Evolutionary conservation across 2,113 vertebrate genomes (phyloP).

Genomic region (Toxotes chatareus): DNA sequence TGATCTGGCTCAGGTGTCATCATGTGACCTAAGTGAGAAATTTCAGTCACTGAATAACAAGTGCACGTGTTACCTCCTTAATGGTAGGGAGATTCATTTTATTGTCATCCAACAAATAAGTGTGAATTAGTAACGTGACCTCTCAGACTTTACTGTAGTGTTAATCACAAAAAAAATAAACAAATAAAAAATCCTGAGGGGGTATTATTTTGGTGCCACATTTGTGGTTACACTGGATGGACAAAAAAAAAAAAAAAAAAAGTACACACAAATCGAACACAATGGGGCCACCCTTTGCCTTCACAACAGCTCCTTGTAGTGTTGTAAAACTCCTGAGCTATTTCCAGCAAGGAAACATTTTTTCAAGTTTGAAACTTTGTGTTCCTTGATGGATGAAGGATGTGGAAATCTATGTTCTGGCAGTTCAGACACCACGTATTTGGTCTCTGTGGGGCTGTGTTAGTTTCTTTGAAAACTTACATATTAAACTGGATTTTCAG

Average conservation of each 20-base stretch:
- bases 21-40: too few relatives aligned
- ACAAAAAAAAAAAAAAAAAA: background rate
- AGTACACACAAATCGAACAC: background rate
- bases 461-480: slow-evolving; percentile 53
- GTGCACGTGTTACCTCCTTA: background rate
- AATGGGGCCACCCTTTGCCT: background rate
- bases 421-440: slow-evolving; percentile 46
- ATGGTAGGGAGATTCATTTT: background rate
- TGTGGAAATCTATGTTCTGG: slow-evolving; percentile 47
- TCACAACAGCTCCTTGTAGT: slow-evolving; percentile 28
- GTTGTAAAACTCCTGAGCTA: slow-evolving; percentile 17
- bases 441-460: slow-evolving; percentile 59
- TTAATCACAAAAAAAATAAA: too few relatives aligned
- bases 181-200: too few relatives aligned
- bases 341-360: slow-evolving; percentile 47
- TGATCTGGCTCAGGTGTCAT: background rate
- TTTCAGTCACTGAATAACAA: too few relatives aligned
- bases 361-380: slow-evolving; percentile 47
- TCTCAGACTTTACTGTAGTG: too few relatives aligned
- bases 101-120: background rate
- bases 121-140: background rate
- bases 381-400: slow-evolving; percentile 64
- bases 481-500: slow-evolving; percentile 49
- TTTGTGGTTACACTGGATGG: background rate
- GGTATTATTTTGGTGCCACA: background rate